A percentile compares a stretch with the other conserved stretches of the same genome.
Conservation (phyloP, 2,888 invertebrate species). For the Erannis defoliaria region DNA sequence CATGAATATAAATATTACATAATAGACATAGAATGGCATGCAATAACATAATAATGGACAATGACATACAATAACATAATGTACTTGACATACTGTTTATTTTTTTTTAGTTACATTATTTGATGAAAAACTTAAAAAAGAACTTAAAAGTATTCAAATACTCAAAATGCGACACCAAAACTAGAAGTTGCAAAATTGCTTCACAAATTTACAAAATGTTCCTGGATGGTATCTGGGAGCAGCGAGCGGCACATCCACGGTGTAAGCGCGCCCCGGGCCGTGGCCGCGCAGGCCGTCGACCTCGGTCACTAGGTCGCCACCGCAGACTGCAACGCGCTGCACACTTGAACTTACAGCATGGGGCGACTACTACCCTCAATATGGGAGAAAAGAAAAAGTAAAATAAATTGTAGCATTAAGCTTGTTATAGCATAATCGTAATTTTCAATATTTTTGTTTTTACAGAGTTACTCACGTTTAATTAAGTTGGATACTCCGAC, state of each 20-base stretch:
- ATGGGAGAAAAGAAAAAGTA: slow-evolving; percentile 11
- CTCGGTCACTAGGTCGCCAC: slow-evolving; percentile 81
- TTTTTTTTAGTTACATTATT: too few relatives aligned
- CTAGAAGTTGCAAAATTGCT: too few relatives aligned
- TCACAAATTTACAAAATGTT: not conserved
- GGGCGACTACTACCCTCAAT: slow-evolving; percentile 18
- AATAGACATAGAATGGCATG: too few relatives aligned
- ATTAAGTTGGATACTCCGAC: too few relatives aligned
- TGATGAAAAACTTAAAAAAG: too few relatives aligned
- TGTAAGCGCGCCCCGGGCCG: slow-evolving; percentile 39
- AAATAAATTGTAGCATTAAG: not conserved
- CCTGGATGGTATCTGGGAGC: not conserved
- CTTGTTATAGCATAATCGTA: not conserved
- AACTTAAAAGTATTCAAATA: too few relatives aligned
- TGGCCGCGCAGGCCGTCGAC: slow-evolving; percentile 72
- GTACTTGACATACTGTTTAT: too few relatives aligned
- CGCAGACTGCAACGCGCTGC: slow-evolving; percentile 55
- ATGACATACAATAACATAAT: too few relatives aligned
- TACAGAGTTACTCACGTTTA: too few relatives aligned
- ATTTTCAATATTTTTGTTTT: not conserved
- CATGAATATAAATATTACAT: too few relatives aligned
- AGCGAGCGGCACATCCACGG: slow-evolving; percentile 6
- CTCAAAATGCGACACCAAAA: too few relatives aligned
- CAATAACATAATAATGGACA: too few relatives aligned
- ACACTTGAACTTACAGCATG: slow-evolving; percentile 74